Base-by-base conservation (phyloP, 2,113 vertebrate species). In the Oncorhynchus kisutch region DNA sequence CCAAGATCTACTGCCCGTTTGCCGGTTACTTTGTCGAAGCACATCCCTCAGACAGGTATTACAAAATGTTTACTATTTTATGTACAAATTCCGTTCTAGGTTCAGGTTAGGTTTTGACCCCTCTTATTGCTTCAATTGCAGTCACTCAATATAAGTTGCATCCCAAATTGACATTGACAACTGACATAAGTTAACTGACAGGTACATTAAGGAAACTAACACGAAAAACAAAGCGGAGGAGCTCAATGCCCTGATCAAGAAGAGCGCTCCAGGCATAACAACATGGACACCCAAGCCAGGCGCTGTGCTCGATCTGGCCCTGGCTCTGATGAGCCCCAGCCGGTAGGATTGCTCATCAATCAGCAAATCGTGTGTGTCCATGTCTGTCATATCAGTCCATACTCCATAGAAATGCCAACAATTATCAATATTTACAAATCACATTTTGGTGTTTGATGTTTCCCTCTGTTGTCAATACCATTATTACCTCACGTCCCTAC, bases 21-120 rank as follows among this genome's bases (percentile, higher is more conserved):
- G 94, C 94, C 9, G 93, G 95, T 4, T 95, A 94, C 72, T 95
- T 95, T 78, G 91, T 94, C 68, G 94, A 95, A 82, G 92, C 94
- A n/a, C 93, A 95, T 80, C 94, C 94, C 14, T 94, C 94, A 54
- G 95, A 95, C 92, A 94, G 92, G 94, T 34, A 90, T 20, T n/a
- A 39, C 34, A 2, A 39, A 39, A 39, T 2, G 1, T 39, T 39
- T 39, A 39, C 2, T 39, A 0, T 39, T 39, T 39, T 39, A 8
- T 39, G 34, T 39, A 9, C 8, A 39, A 39, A 9, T 34, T 34
- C 34, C 6, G 1, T 34, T 34, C 34, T 7, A 39, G 34, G 34
- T 39, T 39, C 8, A 8, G 57, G 18, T 59, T 60, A 8, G 57
- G 57, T 20, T 60, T 60, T 60, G n/a, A 8, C 16, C 4, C 57